A percentile compares a stretch with the other conserved stretches of the same genome.
Conservation (phyloP, 1,140 invertebrate species). For the Dendrolimus punctatus region DNA sequence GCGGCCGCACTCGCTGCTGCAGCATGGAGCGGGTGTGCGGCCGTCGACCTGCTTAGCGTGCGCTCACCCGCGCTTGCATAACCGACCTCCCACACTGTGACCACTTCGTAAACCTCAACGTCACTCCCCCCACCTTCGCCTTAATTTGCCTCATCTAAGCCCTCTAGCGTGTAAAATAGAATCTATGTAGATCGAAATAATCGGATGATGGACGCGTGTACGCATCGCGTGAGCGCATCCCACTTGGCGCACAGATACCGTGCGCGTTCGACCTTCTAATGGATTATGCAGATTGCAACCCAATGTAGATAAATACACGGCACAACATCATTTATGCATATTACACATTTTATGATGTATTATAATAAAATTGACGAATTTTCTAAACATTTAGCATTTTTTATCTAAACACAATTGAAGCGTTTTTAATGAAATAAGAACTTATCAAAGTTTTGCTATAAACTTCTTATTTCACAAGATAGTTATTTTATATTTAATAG, state of each 20-base stretch:
- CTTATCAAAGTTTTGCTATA: too few species aligned
- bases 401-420: too few species aligned
- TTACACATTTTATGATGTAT: too few species aligned
- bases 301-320: not conserved
- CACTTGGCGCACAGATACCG: conserved; percentile 41
- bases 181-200: conserved; percentile 22
- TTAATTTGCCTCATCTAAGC: not conserved
- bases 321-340: too few species aligned
- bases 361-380: too few species aligned
- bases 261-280: conserved; percentile 49
- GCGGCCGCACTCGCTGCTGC: conserved; percentile 22
- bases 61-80: conserved; percentile 71
- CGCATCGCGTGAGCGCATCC: conserved; percentile 28
- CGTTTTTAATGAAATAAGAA: too few species aligned
- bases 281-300: conserved; percentile 44
- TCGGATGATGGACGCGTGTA: conserved; percentile 24
- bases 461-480: too few species aligned
- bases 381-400: too few species aligned
- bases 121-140: conserved; percentile 19
- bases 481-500: too few species aligned
- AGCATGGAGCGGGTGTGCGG: conserved; percentile 31
- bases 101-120: conserved; percentile 28
- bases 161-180: conserved; percentile 41
- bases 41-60: conserved; percentile 64
- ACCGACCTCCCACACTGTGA: conserved; percentile 54